Evolutionary conservation across 2,888 invertebrate genomes (phyloP), one percentile per base, ranked within the genome.

Genomic region (Dynastes grantii): DNA sequence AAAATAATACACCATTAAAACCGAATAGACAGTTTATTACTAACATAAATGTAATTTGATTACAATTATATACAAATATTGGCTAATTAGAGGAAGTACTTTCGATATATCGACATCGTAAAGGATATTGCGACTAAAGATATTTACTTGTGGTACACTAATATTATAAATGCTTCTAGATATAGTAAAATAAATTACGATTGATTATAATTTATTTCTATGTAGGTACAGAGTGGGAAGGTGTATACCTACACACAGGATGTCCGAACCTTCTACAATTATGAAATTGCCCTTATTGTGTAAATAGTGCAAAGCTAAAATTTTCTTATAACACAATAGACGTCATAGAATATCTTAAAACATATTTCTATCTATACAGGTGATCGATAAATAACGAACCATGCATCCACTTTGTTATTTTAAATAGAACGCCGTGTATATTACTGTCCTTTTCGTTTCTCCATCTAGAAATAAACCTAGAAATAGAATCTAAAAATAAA

Each of bases 21-120:
- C 13, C n/a, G 1, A 53, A 53, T 13, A 53, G 13, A 53, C 13
- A 13, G 13, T 13, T 53, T 53, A 53, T 53, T 53, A 16, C 13
- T 53, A 53, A 32, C 4, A 37, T 37, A 37, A 37, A 37, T 37
- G 32, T 53, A 53, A 13, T 53, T 16, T 53, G 53, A 13, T 53
- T 51, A 51, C 1, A 51, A n/a, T 51, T 0, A 11, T 51, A 13
- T n/a, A 49, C 68, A 68, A 53, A 55, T 71, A 71, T 16, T 55
- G 55, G 53, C 55, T 71, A 53, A 53, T 53, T 71, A 51, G 27
- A 71, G 37, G 53, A 51, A 71, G 53, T 71, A 71, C 53, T 71
- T 51, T 55, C 37, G 22, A 55, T 71, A 53, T 55, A 29, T 71
- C 49, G 37, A 53, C 45, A 27, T 29, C 32, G 13, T 32, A 63